A percentile compares a stretch with the other conserved stretches of the same genome.
Evolutionary conservation across 2,888 invertebrate species (phyloP).

Genomic region (Callimorpha dominula): DNA sequence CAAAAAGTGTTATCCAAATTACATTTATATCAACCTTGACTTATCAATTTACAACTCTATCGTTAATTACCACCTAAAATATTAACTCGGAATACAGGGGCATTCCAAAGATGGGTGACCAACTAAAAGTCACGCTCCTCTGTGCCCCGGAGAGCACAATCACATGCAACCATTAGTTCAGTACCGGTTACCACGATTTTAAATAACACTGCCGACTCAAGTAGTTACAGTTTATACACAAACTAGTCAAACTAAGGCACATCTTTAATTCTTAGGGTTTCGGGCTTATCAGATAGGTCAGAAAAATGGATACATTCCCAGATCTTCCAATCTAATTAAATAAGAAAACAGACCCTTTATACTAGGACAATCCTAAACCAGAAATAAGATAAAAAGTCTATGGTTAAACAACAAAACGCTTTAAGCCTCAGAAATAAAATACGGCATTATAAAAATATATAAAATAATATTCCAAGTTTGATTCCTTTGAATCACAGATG

Average conservation of each 20-base stretch:
- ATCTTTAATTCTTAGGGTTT: neutral
- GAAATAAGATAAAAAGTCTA: neutral
- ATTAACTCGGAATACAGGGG: neutral
- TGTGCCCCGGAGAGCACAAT: neutral
- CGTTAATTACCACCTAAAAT: neutral
- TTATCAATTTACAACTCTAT: neutral
- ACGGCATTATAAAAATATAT: neutral
- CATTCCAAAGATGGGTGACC: neutral
- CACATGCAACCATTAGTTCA: neutral
- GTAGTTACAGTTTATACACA: neutral
- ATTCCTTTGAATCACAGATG: conserved; percentile 15
- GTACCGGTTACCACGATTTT: neutral
- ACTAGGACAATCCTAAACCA: neutral
- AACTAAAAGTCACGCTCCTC: neutral
- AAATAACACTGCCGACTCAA: neutral
- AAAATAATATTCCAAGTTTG: neutral
- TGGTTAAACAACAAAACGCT: neutral
- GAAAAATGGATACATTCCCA: neutral
- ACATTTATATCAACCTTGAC: neutral
- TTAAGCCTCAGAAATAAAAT: neutral
- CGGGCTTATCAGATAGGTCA: neutral
- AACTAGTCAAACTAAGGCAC: neutral
- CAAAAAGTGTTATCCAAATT: neutral
- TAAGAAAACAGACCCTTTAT: neutral
- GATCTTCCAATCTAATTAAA: neutral